Evolutionary conservation across 2,113 vertebrate genomes (phyloP), one percentile per base, ranked within the genome.

Genomic region (Megatriorchis doriae): DNA sequence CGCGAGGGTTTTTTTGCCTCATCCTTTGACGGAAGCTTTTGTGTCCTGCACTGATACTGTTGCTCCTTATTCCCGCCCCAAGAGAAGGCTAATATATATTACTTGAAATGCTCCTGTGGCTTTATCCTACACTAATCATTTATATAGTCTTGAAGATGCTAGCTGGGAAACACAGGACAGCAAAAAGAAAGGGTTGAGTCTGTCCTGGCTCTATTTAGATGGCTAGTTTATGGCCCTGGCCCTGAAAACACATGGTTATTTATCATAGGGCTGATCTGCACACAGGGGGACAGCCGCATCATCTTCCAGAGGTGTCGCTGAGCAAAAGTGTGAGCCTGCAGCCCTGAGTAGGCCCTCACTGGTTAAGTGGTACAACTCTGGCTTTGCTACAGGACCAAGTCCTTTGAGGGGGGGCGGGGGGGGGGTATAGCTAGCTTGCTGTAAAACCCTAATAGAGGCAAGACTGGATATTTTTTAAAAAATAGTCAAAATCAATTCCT

Each of bases 271-370:
- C 18, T 32, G 19, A 23, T 38, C n/a, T 86, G 75, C 1, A 1
- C 62, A 29, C 0, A 3, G 38, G 21, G 38, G 22, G 9, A 0
- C 29, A 50, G 45, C 12, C 4, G 0, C 29, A 10, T n/a, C 22
- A 4, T 14, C 52, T 34, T 5, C n/a, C 11, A 26, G 56, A 13
- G 70, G 16, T 50, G 59, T 12, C 45, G 6, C 38, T 48, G 81
- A 34, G 61, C 38, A 43, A 4, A 55, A 56, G 43, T 55, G 1
- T 10, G 26, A 68, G 31, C 65, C 78, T 50, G 43, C 47, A 42
- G 66, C 52, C 27, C 21, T 2, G 1, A 48, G 47, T 5, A 9
- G 58, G 19, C 61, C 26, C 47, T 16, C 2, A 2, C 36, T 56
- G 36, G 8, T 7, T 29, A n/a, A 52, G 48, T 50, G 70, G 26